Conservation (phyloP, 2,888 invertebrate genomes). For the Scelioninae gen. 1 region DNA sequence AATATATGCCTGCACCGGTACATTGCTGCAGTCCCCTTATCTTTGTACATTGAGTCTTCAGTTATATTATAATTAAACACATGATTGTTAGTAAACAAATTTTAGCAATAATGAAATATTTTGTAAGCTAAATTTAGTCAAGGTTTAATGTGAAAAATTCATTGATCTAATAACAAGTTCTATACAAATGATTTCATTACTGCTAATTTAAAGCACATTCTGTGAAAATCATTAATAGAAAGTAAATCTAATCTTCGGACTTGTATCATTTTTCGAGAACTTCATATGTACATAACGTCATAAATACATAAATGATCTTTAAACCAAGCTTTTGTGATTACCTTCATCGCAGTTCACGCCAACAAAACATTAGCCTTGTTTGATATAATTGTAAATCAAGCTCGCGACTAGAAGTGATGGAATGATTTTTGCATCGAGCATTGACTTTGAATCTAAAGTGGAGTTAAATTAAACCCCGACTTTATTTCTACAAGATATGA, state of each 20-base stretch:
- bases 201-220: neutral
- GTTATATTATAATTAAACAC: neutral
- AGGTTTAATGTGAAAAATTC: neutral
- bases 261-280: no score
- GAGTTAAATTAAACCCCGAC: no score
- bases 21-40: constrained; percentile 10
- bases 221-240: no score
- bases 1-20: neutral
- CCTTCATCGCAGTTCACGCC: neutral
- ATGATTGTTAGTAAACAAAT: neutral
- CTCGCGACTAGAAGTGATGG: constrained; percentile 11
- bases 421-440: constrained; percentile 37
- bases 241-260: neutral
- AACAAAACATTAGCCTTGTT: constrained; percentile 35
- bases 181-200: no score
- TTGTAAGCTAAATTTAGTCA: neutral
- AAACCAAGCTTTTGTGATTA: constrained; percentile 16
- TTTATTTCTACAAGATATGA: constrained; percentile 33
- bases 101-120: constrained; percentile 1
- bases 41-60: neutral
- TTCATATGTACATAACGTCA: constrained; percentile 37
- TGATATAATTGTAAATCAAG: no score
- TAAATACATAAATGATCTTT: constrained; percentile 5
- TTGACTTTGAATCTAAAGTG: constrained; percentile 30
- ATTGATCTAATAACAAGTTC: no score